Conservation (phyloP, 2,797 vertebrate species). For the Macropus fuliginosus region DNA sequence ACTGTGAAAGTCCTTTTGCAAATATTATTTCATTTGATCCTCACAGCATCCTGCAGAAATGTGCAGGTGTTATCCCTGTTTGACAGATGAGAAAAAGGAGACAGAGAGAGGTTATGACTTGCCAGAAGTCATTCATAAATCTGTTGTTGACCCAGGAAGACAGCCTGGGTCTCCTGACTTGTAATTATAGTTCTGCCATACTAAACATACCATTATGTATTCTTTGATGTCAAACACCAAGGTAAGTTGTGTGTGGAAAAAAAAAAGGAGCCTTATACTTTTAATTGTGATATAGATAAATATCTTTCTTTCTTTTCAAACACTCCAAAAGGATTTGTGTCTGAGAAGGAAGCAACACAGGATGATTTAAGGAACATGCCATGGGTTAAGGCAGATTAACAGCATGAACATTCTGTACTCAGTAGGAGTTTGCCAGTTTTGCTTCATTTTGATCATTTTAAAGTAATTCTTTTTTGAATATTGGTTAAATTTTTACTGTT, state of each 20-base stretch:
- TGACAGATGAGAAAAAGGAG: background rate
- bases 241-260: background rate
- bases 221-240: conserved; percentile 20
- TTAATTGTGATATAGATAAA: background rate
- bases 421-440: conserved; percentile 25
- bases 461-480: conserved; percentile 45
- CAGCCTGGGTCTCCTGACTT: background rate
- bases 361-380: background rate
- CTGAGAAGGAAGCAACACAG: conserved; percentile 26
- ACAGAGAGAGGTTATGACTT: background rate
- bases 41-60: background rate
- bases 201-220: background rate
- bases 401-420: conserved; percentile 45
- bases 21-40: background rate
- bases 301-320: conserved; percentile 18
- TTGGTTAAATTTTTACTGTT: conserved; percentile 21
- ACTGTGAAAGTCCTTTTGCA: background rate
- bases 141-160: background rate
- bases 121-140: background rate
- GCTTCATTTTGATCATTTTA: conserved; percentile 29
- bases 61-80: background rate
- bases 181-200: conserved; percentile 5
- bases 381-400: conserved; percentile 19
- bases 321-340: conserved; percentile 14
- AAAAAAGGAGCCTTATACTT: background rate